phyloP scores from a whole-genome alignment of 1,140 invertebrate species.

The Micrasema longulum region DNA sequence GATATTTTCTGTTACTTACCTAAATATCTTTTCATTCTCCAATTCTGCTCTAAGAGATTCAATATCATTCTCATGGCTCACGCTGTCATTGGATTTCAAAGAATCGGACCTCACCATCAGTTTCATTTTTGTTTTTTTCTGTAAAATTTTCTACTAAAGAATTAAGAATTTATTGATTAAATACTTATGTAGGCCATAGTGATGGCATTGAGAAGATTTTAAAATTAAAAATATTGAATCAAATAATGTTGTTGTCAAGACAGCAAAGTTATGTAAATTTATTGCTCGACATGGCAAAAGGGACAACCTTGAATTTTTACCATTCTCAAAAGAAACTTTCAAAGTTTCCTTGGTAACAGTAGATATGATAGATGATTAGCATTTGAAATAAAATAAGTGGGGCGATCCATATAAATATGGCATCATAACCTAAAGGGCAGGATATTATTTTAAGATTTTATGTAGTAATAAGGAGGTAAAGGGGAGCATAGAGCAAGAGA shows the following conservation, averaged over 20 bases:
- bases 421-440: no score
- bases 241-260: neutral
- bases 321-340: no score
- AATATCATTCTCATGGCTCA: conserved; percentile 61
- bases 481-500: no score
- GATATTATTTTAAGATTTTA: no score
- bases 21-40: conserved; percentile 65
- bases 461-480: no score
- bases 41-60: conserved; percentile 64
- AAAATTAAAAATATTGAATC: conserved; percentile 7
- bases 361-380: no score
- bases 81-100: conserved; percentile 50
- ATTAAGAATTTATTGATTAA: conserved; percentile 24
- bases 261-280: neutral
- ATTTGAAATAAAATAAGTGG: no score
- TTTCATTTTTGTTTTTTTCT: conserved; percentile 19
- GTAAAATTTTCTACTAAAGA: neutral
- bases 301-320: no score
- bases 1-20: conserved; percentile 54
- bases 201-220: conserved; percentile 8
- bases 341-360: no score
- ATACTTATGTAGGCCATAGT: neutral
- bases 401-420: no score
- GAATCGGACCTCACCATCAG: conserved; percentile 49
- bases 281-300: neutral